These are phyloP conservation scores for Myrmecophaga tridactyla DNA, from an alignment of 2,113 vertebrate genomes.

Conservation along the genomic window DNA sequence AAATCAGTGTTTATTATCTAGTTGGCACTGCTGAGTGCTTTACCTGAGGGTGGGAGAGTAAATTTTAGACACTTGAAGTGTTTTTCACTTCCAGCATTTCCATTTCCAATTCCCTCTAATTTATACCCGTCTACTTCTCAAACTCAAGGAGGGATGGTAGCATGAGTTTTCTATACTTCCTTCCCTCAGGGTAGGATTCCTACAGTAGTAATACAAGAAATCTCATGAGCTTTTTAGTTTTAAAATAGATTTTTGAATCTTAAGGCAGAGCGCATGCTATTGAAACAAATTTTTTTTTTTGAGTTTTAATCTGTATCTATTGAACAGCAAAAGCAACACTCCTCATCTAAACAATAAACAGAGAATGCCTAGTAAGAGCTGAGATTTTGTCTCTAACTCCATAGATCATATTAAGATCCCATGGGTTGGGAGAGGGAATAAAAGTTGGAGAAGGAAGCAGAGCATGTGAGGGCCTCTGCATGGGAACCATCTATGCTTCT, in stretches of 20 bases:
- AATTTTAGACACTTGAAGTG: not conserved
- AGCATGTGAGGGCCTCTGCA: not conserved
- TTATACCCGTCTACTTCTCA: not conserved
- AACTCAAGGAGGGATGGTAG: not conserved
- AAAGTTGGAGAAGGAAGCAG: not conserved
- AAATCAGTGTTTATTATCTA: not conserved
- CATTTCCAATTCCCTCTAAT: not conserved
- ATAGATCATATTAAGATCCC: not conserved
- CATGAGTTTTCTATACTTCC: not conserved
- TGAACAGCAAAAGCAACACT: not conserved
- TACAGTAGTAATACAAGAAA: not conserved
- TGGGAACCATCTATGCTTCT: accelerated
- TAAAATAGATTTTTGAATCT: not conserved
- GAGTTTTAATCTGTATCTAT: not conserved
- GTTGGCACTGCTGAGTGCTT: not conserved
- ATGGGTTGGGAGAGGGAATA: not conserved
- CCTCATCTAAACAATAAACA: not conserved
- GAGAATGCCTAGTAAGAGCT: not conserved
- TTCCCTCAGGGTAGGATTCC: not conserved
- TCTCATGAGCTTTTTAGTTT: not conserved
- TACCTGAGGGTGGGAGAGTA: not conserved
- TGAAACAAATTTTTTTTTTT: not conserved
- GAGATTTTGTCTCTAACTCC: not conserved
- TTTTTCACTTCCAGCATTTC: not conserved
- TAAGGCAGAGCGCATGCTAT: not conserved